Evolutionary conservation across 2,888 invertebrate species (phyloP).

Genomic region (Trilocha varians): DNA sequence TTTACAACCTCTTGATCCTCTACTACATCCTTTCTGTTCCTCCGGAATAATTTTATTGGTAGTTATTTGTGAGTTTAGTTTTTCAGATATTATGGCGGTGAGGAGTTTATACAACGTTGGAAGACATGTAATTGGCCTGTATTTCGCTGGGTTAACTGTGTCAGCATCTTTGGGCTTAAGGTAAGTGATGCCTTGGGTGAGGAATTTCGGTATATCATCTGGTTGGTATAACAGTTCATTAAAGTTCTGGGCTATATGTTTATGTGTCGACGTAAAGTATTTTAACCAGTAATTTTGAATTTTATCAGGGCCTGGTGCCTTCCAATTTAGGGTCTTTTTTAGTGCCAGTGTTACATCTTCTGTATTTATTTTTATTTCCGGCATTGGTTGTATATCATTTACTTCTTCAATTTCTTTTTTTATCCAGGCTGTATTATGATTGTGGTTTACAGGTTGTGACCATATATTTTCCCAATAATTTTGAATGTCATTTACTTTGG

Average conservation of each 20-base stretch:
- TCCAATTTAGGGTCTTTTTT: too few relatives aligned
- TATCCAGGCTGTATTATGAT: too few relatives aligned
- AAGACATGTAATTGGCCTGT: constrained; percentile 20
- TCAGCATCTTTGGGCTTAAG: constrained; percentile 16
- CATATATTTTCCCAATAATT: too few relatives aligned
- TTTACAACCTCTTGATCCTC: constrained; percentile 12
- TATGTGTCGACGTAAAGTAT: too few relatives aligned
- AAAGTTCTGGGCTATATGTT: constrained; percentile 3
- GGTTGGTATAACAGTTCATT: constrained; percentile 9
- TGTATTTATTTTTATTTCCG: too few relatives aligned
- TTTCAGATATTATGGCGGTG: constrained; percentile 13
- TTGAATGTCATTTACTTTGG: too few relatives aligned
- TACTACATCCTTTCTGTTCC: constrained; percentile 17
- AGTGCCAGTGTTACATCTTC: too few relatives aligned
- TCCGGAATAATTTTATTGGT: constrained; percentile 14
- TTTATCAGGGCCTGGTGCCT: too few relatives aligned
- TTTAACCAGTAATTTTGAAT: too few relatives aligned
- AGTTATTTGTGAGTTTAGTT: constrained; percentile 11
- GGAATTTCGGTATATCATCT: constrained; percentile 7
- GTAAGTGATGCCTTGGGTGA: constrained; percentile 12
- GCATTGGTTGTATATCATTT: too few relatives aligned
- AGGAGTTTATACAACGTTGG: constrained; percentile 20
- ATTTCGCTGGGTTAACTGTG: constrained; percentile 15
- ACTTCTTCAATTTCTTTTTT: too few relatives aligned
- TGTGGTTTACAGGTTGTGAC: too few relatives aligned